These are phyloP conservation scores for Sardina pilchardus DNA, from an alignment of 2,113 vertebrate genomes.

Conservation along the genomic window DNA sequence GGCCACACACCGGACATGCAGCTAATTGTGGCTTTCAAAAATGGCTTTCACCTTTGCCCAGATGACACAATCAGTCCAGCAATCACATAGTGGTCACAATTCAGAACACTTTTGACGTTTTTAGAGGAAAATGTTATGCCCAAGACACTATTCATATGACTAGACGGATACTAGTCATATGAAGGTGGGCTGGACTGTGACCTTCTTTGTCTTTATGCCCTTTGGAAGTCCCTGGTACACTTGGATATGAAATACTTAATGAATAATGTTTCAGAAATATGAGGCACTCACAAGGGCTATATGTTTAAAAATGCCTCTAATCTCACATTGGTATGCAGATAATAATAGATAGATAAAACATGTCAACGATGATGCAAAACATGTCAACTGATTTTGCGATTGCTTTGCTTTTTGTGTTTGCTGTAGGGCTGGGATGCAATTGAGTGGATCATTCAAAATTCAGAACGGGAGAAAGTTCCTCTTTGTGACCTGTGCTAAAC, in stretches of 20 bases:
- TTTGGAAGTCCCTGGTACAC: neutral
- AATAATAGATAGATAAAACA: no score
- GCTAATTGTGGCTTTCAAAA: neutral
- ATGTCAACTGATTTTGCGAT: neutral
- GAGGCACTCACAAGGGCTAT: no score
- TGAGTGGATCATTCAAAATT: conserved; percentile 98
- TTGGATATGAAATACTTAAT: neutral
- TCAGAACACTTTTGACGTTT: neutral
- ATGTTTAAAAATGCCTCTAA: no score
- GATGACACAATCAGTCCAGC: conserved; percentile 30
- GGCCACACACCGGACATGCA: neutral
- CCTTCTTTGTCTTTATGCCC: neutral
- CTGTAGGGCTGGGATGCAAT: conserved; percentile 97
- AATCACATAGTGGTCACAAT: neutral
- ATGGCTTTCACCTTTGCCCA: conserved; percentile 20
- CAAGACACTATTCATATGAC: no score
- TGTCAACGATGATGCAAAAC: neutral
- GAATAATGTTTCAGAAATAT: neutral
- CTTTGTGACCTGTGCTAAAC: conserved; percentile 71
- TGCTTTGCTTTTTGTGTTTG: conserved; percentile 16
- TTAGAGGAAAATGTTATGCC: neutral
- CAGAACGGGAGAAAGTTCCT: conserved; percentile 80
- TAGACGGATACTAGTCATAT: neutral
- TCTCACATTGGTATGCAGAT: no score
- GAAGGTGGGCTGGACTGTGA: neutral